Evolutionary conservation across 2,113 vertebrate species (phyloP).

Genomic region (Glareola pratincola): DNA sequence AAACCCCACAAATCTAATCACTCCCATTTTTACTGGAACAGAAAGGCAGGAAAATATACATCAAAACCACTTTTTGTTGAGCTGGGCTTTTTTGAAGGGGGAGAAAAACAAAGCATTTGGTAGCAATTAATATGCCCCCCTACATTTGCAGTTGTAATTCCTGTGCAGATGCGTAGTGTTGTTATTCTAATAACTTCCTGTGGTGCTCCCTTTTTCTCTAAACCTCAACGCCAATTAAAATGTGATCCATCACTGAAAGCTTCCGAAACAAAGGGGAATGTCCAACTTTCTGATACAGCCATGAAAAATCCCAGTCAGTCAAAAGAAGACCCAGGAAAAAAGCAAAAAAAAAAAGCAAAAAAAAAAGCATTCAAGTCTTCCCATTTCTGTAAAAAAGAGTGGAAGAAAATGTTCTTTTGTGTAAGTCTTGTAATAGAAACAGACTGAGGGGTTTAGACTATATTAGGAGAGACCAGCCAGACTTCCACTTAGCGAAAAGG

Average conservation of each 20-base stretch:
- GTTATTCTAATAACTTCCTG: conserved; percentile 70
- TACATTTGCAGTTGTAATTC: conserved; percentile 36
- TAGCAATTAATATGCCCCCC: conserved; percentile 43
- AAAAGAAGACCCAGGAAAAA: background rate
- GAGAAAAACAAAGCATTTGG: conserved; percentile 43
- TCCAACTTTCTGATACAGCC: conserved; percentile 31
- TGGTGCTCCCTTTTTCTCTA: conserved; percentile 54
- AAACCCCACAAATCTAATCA: background rate
- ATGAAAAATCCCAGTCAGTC: conserved; percentile 8
- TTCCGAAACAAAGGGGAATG: conserved; percentile 40
- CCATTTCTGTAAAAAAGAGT: background rate
- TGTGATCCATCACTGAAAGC: conserved; percentile 56
- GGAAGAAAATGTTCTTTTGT: conserved; percentile 46
- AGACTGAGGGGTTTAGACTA: background rate
- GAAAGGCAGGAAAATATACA: background rate
- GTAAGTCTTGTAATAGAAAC: background rate
- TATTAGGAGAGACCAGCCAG: background rate
- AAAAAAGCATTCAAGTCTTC: background rate
- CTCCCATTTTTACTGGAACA: background rate
- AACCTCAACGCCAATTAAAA: conserved; percentile 66
- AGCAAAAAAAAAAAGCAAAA: background rate
- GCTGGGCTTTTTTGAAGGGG: background rate
- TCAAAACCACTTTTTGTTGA: background rate
- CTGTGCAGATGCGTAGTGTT: conserved; percentile 52
- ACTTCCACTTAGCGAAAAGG: background rate